Conservation (phyloP, 2,888 invertebrate species). For the Melikaiella ostensackeni region DNA sequence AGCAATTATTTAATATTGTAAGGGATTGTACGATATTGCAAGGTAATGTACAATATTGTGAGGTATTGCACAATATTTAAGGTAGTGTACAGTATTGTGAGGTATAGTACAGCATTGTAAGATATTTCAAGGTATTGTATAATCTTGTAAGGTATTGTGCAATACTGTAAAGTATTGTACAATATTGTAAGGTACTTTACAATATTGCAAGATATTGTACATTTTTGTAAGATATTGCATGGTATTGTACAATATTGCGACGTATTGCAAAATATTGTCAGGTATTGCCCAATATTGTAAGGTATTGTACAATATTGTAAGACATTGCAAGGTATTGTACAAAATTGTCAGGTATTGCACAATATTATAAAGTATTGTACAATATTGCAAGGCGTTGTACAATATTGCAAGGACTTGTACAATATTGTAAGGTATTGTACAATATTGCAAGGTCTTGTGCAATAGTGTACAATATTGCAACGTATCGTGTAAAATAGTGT, state of each 20-base stretch:
- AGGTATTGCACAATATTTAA: neutral
- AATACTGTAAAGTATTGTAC: neutral
- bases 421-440: neutral
- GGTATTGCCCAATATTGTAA: too few relatives aligned
- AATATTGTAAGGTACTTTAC: neutral
- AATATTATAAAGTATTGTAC: neutral
- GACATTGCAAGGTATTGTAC: neutral
- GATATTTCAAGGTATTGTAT: conserved; percentile 35
- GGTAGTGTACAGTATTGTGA: neutral
- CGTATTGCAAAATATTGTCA: too few relatives aligned
- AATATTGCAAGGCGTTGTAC: too few relatives aligned
- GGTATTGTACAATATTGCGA: too few relatives aligned
- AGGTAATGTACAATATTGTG: neutral
- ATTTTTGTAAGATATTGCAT: neutral
- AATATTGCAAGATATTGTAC: neutral
- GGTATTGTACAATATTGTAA: too few relatives aligned
- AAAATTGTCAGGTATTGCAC: neutral
- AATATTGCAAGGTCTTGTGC: neutral
- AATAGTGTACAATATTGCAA: neutral
- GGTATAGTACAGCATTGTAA: neutral
- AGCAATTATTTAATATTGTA: too few relatives aligned
- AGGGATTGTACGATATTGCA: neutral
- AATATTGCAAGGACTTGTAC: too few relatives aligned
- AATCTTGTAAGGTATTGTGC: conserved; percentile 21
- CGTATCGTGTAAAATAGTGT: too few relatives aligned